A percentile compares a stretch with the other conserved stretches of the same genome.
Conservation (phyloP, 2,797 vertebrate species). For the Hafferia zeledoni region DNA sequence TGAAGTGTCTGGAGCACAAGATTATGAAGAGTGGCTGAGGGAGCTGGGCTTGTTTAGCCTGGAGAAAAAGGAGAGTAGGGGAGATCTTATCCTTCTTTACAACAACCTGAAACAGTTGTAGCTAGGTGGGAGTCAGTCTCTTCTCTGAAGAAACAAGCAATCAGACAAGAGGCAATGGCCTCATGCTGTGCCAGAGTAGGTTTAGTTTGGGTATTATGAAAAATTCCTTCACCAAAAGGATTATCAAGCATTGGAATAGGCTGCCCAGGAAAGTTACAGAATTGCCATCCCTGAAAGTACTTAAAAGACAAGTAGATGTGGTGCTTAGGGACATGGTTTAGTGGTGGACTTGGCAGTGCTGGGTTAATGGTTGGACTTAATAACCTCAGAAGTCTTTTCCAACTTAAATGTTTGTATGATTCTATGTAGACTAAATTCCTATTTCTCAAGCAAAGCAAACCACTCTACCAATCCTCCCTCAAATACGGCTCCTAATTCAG, state of each 20-base stretch:
- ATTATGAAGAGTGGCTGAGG: not conserved
- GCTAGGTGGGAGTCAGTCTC: not conserved
- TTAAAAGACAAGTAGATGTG: not conserved
- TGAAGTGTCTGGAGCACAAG: not conserved
- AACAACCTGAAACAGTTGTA: not conserved
- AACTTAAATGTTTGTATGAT: not conserved
- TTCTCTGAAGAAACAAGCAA: not conserved
- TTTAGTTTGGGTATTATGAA: not conserved
- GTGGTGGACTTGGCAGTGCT: not conserved
- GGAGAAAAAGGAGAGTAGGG: not conserved
- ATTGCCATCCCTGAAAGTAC: not conserved
- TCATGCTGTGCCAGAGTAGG: not conserved
- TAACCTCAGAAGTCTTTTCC: not conserved
- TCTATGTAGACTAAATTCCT: not conserved
- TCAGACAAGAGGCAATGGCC: not conserved
- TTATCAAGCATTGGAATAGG: not conserved
- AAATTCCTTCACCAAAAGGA: not conserved
- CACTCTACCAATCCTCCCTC: not conserved
- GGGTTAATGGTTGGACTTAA: not conserved
- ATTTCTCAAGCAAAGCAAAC: not conserved
- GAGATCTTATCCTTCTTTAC: fast-evolving
- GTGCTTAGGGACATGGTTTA: not conserved
- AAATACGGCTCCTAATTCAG: not conserved
- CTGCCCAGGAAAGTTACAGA: not conserved
- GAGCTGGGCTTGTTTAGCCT: not conserved